phyloP scores from a whole-genome alignment of 2,113 vertebrate genomes.

The Onychostoma macrolepis region DNA sequence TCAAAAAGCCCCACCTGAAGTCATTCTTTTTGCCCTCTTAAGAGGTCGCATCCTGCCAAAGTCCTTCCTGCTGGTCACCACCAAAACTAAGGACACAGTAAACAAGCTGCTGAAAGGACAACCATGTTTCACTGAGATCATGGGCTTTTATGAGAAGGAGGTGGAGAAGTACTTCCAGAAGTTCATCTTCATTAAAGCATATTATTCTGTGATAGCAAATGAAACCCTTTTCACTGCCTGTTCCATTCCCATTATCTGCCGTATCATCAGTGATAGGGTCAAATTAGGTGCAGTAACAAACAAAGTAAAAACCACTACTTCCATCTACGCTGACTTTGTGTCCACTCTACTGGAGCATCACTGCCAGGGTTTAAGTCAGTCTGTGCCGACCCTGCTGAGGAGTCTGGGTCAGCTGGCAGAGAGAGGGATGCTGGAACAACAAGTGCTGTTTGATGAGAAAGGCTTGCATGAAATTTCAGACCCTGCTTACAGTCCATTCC shows the following conservation, averaged over 20 bases:
- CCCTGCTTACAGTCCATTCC: not conserved
- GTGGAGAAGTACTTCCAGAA: slow-evolving; percentile 32
- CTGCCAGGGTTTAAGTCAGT: slow-evolving; percentile 3
- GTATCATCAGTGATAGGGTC: slow-evolving; percentile 32
- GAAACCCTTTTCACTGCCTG: slow-evolving; percentile 34
- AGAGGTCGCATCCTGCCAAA: slow-evolving; percentile 49
- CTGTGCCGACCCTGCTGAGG: not conserved
- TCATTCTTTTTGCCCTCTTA: slow-evolving; percentile 66
- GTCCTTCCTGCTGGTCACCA: slow-evolving; percentile 68
- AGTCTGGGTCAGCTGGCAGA: not conserved
- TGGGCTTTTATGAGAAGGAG: slow-evolving; percentile 35
- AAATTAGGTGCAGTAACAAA: not conserved
- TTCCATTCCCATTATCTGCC: slow-evolving; percentile 43
- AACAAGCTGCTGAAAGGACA: not conserved
- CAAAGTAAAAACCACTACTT: slow-evolving; percentile 28
- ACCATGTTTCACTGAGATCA: not conserved
- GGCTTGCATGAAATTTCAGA: not conserved
- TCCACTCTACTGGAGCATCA: slow-evolving; percentile 33
- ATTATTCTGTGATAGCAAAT: slow-evolving; percentile 4
- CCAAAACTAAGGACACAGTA: slow-evolving; percentile 49
- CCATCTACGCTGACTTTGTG: slow-evolving; percentile 41
- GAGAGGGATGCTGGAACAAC: slow-evolving; percentile 13
- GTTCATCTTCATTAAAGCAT: not conserved
- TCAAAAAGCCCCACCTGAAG: slow-evolving; percentile 40
- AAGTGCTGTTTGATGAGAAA: slow-evolving; percentile 14